phyloP scores from a whole-genome alignment of 2,113 vertebrate genomes.

The Orthonyx spaldingii region DNA sequence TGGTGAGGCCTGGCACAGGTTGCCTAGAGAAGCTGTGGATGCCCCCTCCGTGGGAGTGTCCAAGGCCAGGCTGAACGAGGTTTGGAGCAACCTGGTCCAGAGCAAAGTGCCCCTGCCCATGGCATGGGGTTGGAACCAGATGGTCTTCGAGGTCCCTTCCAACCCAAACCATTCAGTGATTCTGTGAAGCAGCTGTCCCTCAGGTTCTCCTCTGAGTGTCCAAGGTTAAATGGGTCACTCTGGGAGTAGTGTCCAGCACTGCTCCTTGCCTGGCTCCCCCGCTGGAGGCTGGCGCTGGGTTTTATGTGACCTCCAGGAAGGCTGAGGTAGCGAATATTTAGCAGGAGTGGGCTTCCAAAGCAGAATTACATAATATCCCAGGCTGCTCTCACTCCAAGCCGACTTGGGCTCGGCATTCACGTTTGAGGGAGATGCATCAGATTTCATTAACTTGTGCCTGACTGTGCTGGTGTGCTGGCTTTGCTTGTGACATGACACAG shows the following conservation, averaged over 20 bases:
- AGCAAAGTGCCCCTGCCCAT: fast-evolving
- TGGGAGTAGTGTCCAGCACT: fast-evolving
- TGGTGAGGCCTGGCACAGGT: neutral
- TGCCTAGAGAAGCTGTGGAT: neutral
- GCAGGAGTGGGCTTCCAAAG: neutral
- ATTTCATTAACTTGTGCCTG: neutral
- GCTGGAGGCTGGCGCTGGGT: fast-evolving
- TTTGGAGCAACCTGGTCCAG: fast-evolving
- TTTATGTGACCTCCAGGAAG: neutral
- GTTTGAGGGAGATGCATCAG: neutral
- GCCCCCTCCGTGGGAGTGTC: neutral
- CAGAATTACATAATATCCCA: neutral
- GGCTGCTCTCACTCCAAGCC: neutral
- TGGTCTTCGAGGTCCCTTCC: neutral
- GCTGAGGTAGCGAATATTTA: neutral
- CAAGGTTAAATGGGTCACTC: neutral
- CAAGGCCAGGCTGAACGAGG: fast-evolving
- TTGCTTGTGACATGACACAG: neutral
- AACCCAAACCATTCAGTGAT: neutral
- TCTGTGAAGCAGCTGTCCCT: neutral
- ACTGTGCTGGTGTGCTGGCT: neutral
- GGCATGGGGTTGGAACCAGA: fast-evolving
- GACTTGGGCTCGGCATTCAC: neutral
- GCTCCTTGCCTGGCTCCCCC: neutral
- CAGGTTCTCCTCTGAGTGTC: neutral